These are phyloP conservation scores for Holotrichia oblita DNA, from an alignment of 1,140 invertebrate genomes.

Conservation along the genomic window DNA sequence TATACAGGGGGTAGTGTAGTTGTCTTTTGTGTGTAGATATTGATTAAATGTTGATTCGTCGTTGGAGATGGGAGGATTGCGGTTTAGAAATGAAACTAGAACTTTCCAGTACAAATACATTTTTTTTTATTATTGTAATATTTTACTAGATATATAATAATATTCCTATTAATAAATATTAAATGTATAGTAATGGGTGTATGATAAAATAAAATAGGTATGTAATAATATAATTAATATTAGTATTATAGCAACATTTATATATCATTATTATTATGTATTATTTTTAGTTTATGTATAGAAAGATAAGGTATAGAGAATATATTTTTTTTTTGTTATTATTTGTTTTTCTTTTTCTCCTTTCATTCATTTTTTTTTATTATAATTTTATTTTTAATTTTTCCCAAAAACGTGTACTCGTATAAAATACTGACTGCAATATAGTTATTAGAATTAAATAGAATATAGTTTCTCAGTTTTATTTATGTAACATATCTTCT, in stretches of 20 bases:
- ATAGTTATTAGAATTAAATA: constrained; percentile 38
- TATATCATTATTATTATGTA: constrained; percentile 57
- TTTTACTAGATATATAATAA: constrained; percentile 60
- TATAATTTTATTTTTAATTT: not conserved
- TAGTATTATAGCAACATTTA: constrained; percentile 62
- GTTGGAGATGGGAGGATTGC: too few relatives aligned
- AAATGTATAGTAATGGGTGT: constrained; percentile 60
- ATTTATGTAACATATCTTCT: constrained; percentile 11
- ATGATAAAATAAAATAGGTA: constrained; percentile 62
- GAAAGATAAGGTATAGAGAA: constrained; percentile 61
- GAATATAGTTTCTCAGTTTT: too few relatives aligned
- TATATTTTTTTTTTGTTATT: constrained; percentile 49
- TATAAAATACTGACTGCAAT: constrained; percentile 57
- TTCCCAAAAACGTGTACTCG: constrained; percentile 62
- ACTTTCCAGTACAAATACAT: constrained; percentile 62
- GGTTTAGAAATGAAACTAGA: constrained; percentile 43
- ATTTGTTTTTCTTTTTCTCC: too few relatives aligned
- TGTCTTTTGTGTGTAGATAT: too few relatives aligned
- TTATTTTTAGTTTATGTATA: constrained; percentile 53
- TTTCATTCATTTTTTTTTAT: constrained; percentile 5
- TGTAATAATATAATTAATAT: constrained; percentile 39
- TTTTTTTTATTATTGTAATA: constrained; percentile 62
- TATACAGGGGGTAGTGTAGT: too few relatives aligned
- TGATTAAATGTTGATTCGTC: too few relatives aligned
- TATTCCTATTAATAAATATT: constrained; percentile 58